Conservation (phyloP, 53 echinoderm and acorn worm genomes). For the Holothuria scabra region DNA sequence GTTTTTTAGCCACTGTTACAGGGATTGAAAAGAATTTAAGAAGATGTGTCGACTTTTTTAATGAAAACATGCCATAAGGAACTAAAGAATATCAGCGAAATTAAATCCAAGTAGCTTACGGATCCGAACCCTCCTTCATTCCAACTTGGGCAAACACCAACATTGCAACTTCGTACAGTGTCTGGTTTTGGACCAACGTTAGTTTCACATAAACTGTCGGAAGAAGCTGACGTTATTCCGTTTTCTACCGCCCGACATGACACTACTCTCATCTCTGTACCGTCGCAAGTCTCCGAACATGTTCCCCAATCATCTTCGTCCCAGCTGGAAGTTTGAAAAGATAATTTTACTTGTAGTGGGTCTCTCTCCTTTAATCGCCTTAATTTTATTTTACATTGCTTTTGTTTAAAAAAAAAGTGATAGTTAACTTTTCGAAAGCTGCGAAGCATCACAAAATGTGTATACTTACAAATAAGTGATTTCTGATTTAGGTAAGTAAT, state of each 20-base stretch:
- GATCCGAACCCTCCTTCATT: background rate
- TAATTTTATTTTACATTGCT: background rate
- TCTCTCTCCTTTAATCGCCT: background rate
- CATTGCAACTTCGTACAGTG: constrained; percentile 8
- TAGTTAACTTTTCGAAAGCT: too few relatives aligned
- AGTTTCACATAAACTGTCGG: constrained; percentile 7
- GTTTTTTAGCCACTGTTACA: too few relatives aligned
- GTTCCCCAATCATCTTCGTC: constrained; percentile 10
- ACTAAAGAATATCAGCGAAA: background rate
- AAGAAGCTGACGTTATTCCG: background rate
- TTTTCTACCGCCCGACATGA: constrained; percentile 12
- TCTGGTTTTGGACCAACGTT: constrained; percentile 36
- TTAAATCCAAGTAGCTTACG: background rate
- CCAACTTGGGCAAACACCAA: constrained; percentile 15
- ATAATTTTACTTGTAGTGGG: background rate
- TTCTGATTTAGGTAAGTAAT: background rate
- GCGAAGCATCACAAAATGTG: too few relatives aligned
- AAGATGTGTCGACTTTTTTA: too few relatives aligned
- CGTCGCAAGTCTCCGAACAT: constrained; percentile 19
- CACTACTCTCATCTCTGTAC: constrained; percentile 12
- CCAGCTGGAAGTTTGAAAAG: background rate
- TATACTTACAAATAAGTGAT: constrained; percentile 31
- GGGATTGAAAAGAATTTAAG: too few relatives aligned
- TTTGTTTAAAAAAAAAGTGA: too few relatives aligned
- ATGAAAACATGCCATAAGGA: too few relatives aligned